Evolutionary conservation across 1,140 invertebrate species (phyloP).

Genomic region (Macrobrachium rosenbergii): DNA sequence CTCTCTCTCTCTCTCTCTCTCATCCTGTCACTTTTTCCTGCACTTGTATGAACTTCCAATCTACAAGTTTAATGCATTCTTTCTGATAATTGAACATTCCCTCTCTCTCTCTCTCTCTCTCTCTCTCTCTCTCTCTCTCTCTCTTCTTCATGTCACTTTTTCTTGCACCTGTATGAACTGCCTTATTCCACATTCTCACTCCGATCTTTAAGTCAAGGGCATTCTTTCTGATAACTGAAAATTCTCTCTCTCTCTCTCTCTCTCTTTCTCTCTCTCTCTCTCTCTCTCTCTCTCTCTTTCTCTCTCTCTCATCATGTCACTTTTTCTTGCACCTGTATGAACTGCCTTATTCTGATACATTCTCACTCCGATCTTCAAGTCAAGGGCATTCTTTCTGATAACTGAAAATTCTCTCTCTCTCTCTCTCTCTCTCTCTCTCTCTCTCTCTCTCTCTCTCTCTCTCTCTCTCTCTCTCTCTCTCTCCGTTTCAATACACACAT

Average conservation of each 20-base stretch:
- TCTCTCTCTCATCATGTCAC: background rate
- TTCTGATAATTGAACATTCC: background rate
- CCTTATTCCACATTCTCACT: no score
- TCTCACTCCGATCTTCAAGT: background rate
- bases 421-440: background rate
- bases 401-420: no score
- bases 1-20: slow-evolving; percentile 1
- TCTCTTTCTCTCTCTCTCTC: background rate
- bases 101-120: no score
- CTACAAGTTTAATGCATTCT: no score
- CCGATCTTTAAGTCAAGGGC: no score
- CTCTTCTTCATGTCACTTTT: no score
- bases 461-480: no score
- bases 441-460: no score
- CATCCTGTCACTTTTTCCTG: background rate
- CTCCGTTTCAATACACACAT: no score
- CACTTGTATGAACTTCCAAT: background rate
- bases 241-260: no score
- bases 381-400: background rate
- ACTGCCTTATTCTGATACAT: no score
- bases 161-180: no score
- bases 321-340: background rate
- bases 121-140: background rate
- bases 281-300: background rate
- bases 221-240: background rate